Percentiles rank a stretch among this genome's conserved stretches.
Evolutionary conservation across 2,113 vertebrate genomes (phyloP).

Genomic region (Setophaga coronata): DNA sequence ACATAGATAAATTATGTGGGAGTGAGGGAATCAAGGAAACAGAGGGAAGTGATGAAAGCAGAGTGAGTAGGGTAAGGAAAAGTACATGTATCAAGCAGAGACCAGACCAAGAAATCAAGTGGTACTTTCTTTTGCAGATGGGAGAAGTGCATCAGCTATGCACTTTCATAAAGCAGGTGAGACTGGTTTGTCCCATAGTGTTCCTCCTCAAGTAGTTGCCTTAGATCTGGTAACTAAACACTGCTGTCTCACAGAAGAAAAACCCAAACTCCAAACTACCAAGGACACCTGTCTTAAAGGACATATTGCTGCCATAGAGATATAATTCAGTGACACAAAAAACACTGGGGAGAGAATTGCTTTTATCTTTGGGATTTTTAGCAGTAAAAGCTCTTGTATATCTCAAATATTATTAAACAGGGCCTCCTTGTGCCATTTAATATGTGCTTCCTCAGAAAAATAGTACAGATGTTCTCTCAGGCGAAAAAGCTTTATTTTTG

Average conservation of each 20-base stretch:
- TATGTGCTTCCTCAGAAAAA: background rate
- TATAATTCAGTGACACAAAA: background rate
- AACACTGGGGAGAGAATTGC: accelerated
- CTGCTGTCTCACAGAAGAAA: background rate
- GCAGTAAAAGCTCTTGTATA: background rate
- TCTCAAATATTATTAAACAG: background rate
- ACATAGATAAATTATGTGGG: background rate
- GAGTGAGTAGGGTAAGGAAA: background rate
- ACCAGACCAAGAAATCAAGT: background rate
- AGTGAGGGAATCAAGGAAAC: background rate
- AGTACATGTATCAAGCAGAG: background rate
- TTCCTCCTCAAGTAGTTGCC: background rate
- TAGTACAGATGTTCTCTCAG: background rate
- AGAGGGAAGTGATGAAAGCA: background rate
- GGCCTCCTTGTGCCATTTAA: background rate
- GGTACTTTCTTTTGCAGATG: background rate
- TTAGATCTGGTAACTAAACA: background rate
- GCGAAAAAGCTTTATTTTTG: background rate
- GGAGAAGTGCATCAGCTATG: background rate
- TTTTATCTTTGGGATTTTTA: background rate
- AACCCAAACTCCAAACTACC: background rate
- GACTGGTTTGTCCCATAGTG: background rate
- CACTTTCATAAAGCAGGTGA: background rate
- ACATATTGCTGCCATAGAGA: background rate
- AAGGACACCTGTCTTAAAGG: background rate